Conservation (phyloP, 2,888 invertebrate species). For the Rhamnusium bicolor region DNA sequence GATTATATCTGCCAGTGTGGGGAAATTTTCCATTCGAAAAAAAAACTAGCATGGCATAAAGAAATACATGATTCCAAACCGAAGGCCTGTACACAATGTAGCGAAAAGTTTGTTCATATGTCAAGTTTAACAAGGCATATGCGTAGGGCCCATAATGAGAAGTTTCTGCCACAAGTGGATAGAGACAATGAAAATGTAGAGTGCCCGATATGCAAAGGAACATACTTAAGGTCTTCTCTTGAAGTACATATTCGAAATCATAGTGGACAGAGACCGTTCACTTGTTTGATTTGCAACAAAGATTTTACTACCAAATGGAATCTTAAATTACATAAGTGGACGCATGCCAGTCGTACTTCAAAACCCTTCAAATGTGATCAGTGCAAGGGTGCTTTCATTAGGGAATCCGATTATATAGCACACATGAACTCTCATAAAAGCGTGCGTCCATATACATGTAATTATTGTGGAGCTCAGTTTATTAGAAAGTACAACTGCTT, state of each 20-base stretch:
- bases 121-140: conserved; percentile 89
- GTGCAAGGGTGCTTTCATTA: conserved; percentile 89
- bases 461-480: conserved; percentile 91
- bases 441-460: conserved; percentile 89
- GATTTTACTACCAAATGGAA: conserved; percentile 93
- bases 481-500: conserved; percentile 91
- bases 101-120: conserved; percentile 89
- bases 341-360: conserved; percentile 86
- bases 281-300: conserved; percentile 88
- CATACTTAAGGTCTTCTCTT: conserved; percentile 85
- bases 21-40: conserved; percentile 86
- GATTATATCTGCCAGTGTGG: conserved; percentile 76
- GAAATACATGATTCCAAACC: conserved; percentile 87
- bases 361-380: conserved; percentile 89
- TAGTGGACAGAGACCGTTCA: conserved; percentile 82
- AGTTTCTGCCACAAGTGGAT: conserved; percentile 78
- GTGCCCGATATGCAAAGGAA: conserved; percentile 84
- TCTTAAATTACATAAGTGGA: conserved; percentile 91
- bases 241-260: conserved; percentile 87
- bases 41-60: conserved; percentile 88
- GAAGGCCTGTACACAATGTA: conserved; percentile 88
- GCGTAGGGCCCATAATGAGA: conserved; percentile 84
- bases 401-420: conserved; percentile 85
- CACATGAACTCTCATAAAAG: conserved; percentile 91
- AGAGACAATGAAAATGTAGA: conserved; percentile 80